phyloP scores from a whole-genome alignment of 2,113 vertebrate species.

The Chauna torquata region DNA sequence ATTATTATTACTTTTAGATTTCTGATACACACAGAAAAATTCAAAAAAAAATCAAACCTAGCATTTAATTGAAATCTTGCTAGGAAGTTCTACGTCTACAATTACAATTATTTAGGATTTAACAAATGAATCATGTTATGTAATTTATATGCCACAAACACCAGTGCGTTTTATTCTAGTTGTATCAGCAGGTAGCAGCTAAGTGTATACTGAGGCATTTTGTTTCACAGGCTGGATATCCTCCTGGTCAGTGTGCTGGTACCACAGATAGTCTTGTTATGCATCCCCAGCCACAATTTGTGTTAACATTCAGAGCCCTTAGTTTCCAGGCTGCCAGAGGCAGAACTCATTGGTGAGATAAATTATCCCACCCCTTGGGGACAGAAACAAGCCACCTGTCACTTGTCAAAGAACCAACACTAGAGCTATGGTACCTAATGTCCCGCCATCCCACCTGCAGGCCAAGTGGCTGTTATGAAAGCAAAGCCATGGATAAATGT shows the following conservation, averaged over 20 bases:
- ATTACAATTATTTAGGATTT: neutral
- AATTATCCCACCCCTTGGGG: neutral
- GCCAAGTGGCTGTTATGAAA: neutral
- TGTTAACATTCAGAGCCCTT: constrained; percentile 8
- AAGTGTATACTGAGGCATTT: neutral
- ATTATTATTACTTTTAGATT: neutral
- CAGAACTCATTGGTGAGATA: constrained; percentile 20
- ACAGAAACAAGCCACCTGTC: constrained; percentile 22
- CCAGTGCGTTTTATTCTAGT: neutral
- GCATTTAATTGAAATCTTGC: neutral
- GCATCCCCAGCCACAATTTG: neutral
- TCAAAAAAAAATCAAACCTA: neutral
- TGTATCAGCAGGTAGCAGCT: neutral
- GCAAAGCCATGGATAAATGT: neutral
- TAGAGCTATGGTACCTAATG: neutral
- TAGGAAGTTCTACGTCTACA: neutral
- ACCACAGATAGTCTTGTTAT: constrained; percentile 8
- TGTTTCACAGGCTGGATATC: neutral
- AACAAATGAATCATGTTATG: neutral
- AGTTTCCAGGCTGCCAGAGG: neutral
- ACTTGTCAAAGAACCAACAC: constrained; percentile 7
- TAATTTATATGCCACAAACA: neutral
- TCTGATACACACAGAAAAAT: neutral
- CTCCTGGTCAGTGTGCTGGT: neutral
- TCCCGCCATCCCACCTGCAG: neutral